phyloP scores from a whole-genome alignment of 2,797 vertebrate species.

The Epinephelus malabaricus region DNA sequence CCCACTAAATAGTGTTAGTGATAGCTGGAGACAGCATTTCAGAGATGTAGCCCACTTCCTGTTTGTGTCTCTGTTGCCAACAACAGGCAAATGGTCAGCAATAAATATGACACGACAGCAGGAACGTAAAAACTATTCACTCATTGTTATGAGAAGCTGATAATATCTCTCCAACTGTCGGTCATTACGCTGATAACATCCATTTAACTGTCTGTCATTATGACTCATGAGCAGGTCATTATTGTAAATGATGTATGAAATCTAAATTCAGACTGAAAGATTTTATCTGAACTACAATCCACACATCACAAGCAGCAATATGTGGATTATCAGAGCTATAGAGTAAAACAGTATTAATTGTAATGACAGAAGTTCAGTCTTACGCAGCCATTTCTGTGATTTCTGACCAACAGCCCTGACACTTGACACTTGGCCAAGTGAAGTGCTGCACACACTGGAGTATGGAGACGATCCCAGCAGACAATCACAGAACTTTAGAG shows the following conservation, averaged over 20 bases:
- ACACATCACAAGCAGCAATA: neutral
- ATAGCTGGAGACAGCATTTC: neutral
- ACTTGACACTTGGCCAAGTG: neutral
- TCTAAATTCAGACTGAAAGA: constrained; percentile 5
- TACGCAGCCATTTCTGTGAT: neutral
- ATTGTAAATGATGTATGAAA: neutral
- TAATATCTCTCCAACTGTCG: neutral
- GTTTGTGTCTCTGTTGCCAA: constrained; percentile 28
- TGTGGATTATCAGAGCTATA: neutral
- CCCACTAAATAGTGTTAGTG: neutral
- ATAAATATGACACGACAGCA: constrained; percentile 22
- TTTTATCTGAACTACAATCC: neutral
- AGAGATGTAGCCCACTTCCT: constrained; percentile 51
- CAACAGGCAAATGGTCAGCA: constrained; percentile 16
- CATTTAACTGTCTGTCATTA: neutral
- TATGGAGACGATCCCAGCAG: neutral
- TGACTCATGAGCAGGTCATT: neutral
- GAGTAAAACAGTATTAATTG: neutral
- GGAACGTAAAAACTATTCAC: neutral
- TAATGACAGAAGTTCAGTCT: neutral
- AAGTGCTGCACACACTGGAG: neutral
- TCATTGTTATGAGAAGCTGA: neutral
- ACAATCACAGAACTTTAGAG: no score
- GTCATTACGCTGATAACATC: constrained; percentile 9
- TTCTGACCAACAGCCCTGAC: neutral